Evolutionary conservation across 2,113 vertebrate species (phyloP), one percentile per base, ranked within the genome.

Genomic region (Sarotherodon lohbergeri): DNA sequence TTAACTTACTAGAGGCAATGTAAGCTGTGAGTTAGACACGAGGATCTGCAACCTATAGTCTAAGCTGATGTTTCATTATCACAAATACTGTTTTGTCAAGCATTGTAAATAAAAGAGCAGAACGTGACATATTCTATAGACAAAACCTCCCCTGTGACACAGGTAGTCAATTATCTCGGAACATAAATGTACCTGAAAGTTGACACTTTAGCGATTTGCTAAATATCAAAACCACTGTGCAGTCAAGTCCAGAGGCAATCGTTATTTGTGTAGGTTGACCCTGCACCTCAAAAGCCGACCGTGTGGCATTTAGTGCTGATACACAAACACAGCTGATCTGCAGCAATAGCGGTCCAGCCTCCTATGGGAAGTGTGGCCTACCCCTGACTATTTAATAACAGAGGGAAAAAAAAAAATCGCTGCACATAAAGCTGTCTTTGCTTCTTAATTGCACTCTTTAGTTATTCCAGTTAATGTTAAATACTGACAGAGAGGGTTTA

Each of bases 391-490:
- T 88, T 86, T 89, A 84, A 89, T 82, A 71, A 78, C 13, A 79
- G 59, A 82, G 82, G 89, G 4, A 7, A 0, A 50, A 41, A 82
- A 83, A 86, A 89, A 17, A 66, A 66, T 66, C 68, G 48, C 54
- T 29, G 80, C 46, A 82, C 81, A 90, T 91, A 87, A 88, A 93
- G 57, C 34, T 73, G 66, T 82, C 91, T 90, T 57, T 88, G 92
- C 85, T 92, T 94, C 89, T 91, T 96, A 94, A 96, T 95, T 95
- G 95, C 91, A 93, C 94, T 94, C 93, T 88, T 95, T 95, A 93
- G 91, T 96, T 96, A 96, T 96, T 96, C 96, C 93, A 94, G 93
- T 94, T 96, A 93, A 94, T 94, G 92, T 97, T 97, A 97, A 96
- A 96, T 96, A 96, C 94, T 93, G 91, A 88, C 89, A 95, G 85